Evolutionary conservation across 2,797 vertebrate genomes (phyloP), one percentile per base, ranked within the genome.

Genomic region (Peromyscus eremicus): DNA sequence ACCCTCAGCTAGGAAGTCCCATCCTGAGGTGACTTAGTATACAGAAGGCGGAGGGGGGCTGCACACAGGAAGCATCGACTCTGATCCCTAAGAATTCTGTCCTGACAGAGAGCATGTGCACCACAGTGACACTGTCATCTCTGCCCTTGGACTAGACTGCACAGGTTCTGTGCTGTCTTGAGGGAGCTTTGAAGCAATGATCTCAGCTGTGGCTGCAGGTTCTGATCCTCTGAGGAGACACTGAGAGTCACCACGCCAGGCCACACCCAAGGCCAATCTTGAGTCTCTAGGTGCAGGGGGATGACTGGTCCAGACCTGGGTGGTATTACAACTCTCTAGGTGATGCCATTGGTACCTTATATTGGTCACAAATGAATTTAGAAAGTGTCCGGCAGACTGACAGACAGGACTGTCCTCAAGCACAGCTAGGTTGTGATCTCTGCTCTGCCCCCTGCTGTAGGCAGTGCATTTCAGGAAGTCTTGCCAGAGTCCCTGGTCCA

Each of bases 1-100:
- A 17, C 5, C 16, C 0, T 2, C 0, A 34, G 6, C 0, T 7
- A 27, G n/a, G 14, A 10, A 25, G 17, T 32, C 0, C 14, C 37
- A 12, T n/a, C n/a, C n/a, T n/a, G n/a, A n/a, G n/a, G 52, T 23
- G 64, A 80, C 9, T 21, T 19, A n/a, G 68, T 9, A 21, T 68
- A 19, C 68, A n/a, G 34, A 52, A 73, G 14, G 32, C 68, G 10
- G 79, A 73, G 84, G 19, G 77, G 55, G 70, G 37, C 32, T 23
- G 1, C 19, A 40, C 14, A 34, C 37, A 0, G 14, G 1, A 73
- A 9, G 2, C 27, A 34, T 34, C 17, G 57, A 40, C 76, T 46
- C 25, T n/a, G n/a, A 32, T 0, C 0, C 40, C 40, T 4, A 19
- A 49, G 81, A 76, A 29, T 8, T n/a, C 1, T 5, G 0, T 5